Percentiles rank a stretch among this genome's conserved stretches.
Evolutionary conservation across 2,113 vertebrate species (phyloP).

Genomic region (Montifringilla adamsi): DNA sequence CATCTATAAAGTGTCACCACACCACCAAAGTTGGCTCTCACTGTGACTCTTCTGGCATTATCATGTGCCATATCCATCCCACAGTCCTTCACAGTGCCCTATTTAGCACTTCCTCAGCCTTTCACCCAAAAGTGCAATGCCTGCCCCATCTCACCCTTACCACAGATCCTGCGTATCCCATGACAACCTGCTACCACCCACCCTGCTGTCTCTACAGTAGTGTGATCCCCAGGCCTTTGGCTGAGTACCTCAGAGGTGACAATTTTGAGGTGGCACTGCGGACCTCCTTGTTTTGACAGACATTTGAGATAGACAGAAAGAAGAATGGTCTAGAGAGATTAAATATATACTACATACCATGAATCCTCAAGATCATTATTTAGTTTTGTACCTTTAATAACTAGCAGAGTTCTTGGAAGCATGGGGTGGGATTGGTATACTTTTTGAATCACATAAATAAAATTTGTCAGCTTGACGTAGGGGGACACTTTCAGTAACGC

Average conservation of each 20-base stretch:
- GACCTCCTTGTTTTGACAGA: background rate
- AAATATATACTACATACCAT: accelerated
- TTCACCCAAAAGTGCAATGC: accelerated
- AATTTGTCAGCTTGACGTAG: background rate
- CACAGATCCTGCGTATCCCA: too few relatives aligned
- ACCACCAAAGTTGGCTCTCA: accelerated
- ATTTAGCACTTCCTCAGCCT: background rate
- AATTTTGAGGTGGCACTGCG: background rate
- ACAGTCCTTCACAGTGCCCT: background rate
- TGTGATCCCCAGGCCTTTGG: accelerated
- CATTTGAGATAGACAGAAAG: background rate
- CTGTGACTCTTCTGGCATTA: background rate
- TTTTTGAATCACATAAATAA: background rate
- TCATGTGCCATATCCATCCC: background rate
- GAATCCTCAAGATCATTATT: background rate
- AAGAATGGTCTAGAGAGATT: background rate
- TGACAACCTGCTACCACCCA: accelerated
- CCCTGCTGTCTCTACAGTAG: background rate
- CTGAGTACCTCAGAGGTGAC: background rate
- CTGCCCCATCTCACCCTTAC: background rate
- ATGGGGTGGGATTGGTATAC: background rate
- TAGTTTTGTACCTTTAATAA: background rate
- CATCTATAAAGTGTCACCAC: background rate
- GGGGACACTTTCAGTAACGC: accelerated
- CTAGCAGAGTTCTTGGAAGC: background rate